A percentile compares a stretch with the other conserved stretches of the same genome.
Conservation (phyloP, 2,888 invertebrate genomes). For the Eledone cirrhosa region DNA sequence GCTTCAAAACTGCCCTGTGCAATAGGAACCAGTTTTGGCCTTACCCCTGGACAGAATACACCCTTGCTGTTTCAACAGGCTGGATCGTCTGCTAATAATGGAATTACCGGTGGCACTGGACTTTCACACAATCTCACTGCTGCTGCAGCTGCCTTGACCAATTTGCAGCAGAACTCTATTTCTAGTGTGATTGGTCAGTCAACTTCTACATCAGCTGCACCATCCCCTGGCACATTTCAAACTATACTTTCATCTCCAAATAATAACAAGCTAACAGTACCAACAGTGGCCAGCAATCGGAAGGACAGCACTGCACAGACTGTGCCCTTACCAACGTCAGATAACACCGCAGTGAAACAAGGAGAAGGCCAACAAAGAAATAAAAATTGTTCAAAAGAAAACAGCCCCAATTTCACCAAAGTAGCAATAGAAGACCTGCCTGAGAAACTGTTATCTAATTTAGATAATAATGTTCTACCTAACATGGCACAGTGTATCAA, state of each 20-base stretch:
- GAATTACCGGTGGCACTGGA: conserved; percentile 14
- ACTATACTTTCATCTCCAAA: neutral
- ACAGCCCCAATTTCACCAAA: conserved; percentile 17
- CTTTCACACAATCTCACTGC: conserved; percentile 25
- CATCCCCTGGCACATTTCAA: conserved; percentile 10
- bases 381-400: conserved; percentile 23
- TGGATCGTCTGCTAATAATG: conserved; percentile 13
- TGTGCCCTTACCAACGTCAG: conserved; percentile 4
- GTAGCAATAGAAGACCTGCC: neutral
- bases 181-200: conserved; percentile 3
- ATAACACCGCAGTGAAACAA: neutral
- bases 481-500: conserved; percentile 20
- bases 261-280: neutral
- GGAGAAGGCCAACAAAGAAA: neutral
- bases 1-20: conserved; percentile 22
- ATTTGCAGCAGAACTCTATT: conserved; percentile 12
- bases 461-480: neutral
- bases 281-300: neutral
- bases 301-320: conserved; percentile 11
- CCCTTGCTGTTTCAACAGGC: conserved; percentile 26
- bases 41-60: conserved; percentile 25
- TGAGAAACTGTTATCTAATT: conserved; percentile 12
- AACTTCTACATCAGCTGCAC: conserved; percentile 11
- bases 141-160: conserved; percentile 23
- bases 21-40: conserved; percentile 16